Evolutionary conservation across 2,797 vertebrate genomes (phyloP).

Genomic region (Columba guinea): DNA sequence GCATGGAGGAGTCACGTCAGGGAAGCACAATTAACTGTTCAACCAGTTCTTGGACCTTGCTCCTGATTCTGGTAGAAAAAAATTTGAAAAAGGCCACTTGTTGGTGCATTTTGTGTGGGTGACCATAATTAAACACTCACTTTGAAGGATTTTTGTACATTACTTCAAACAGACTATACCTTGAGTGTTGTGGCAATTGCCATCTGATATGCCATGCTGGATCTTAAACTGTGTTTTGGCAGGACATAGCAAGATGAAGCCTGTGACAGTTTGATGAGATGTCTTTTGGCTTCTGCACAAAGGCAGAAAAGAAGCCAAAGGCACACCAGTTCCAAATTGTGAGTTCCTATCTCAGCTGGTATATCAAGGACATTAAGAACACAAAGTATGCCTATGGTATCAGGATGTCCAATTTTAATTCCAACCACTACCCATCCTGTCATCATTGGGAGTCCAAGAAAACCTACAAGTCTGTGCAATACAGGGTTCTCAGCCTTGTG

Average conservation of each 20-base stretch:
- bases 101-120: neutral
- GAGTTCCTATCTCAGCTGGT: neutral
- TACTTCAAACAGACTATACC: neutral
- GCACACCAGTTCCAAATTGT: neutral
- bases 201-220: neutral
- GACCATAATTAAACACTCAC: neutral
- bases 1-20: neutral
- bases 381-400: neutral
- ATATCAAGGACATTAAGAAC: neutral
- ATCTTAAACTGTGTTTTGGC: neutral
- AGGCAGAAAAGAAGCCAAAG: neutral
- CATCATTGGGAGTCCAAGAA: neutral
- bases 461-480: neutral
- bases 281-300: neutral
- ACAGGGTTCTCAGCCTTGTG: neutral
- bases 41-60: neutral
- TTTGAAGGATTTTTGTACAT: neutral
- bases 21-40: neutral
- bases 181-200: neutral
- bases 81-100: neutral
- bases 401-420: neutral
- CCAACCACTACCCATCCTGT: neutral
- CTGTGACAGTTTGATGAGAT: neutral
- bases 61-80: neutral
- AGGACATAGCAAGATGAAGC: neutral